phyloP scores from a whole-genome alignment of 2,888 invertebrate genomes.

The Malthinus flaveolus region DNA sequence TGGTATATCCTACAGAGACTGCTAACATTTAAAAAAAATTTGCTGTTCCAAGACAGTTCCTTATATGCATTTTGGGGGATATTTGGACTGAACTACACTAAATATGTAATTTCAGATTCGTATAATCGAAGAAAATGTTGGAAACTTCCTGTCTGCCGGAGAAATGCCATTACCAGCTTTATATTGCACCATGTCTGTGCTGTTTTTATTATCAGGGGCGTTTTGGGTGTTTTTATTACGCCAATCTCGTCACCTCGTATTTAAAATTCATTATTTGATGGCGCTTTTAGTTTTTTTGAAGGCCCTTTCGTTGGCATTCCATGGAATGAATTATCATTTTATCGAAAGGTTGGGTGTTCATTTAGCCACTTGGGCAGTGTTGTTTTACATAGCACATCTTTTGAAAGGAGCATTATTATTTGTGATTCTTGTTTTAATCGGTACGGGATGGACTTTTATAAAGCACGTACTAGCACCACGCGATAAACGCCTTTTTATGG shows the following conservation, averaged over 20 bases:
- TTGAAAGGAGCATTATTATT: constrained; percentile 77
- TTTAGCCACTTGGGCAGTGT: constrained; percentile 95
- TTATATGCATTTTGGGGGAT: not conserved
- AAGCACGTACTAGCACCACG: constrained; percentile 95
- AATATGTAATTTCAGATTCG: constrained; percentile 64
- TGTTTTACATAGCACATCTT: constrained; percentile 97
- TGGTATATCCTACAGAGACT: too few relatives aligned
- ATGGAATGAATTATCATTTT: constrained; percentile 92
- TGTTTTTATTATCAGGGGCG: constrained; percentile 87
- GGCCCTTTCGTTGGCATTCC: constrained; percentile 89
- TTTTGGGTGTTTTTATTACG: constrained; percentile 91
- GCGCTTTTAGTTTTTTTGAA: constrained; percentile 90
- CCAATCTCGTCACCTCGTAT: constrained; percentile 74
- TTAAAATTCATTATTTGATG: constrained; percentile 97
- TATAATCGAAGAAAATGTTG: constrained; percentile 86
- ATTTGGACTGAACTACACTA: not conserved
- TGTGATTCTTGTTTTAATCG: constrained; percentile 93
- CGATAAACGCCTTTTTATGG: constrained; percentile 96
- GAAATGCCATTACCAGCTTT: constrained; percentile 94
- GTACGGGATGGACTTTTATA: constrained; percentile 99
- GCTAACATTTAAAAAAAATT: not conserved
- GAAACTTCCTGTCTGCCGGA: constrained; percentile 90
- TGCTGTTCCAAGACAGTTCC: too few relatives aligned
- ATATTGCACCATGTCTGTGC: constrained; percentile 87
- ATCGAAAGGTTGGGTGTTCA: constrained; percentile 92